Evolutionary conservation across 37 sponge, comb jelly and placozoan genomes (phyloP), one percentile per base, ranked within the genome.

Genomic region (Halisarca cf. caerulea): DNA sequence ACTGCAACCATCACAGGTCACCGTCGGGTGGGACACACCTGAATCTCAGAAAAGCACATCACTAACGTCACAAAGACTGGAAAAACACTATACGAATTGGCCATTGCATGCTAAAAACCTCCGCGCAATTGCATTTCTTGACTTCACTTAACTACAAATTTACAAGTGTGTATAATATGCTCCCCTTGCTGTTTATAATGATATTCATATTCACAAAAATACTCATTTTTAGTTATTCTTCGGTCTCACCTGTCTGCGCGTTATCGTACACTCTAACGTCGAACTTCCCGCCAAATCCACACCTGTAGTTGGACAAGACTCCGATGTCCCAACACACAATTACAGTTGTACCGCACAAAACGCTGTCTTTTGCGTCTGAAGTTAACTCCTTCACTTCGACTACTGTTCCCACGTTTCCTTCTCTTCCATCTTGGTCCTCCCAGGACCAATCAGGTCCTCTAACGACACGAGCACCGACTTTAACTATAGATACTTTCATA

Each of bases 391-490:
- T 47, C 51, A 47, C 51, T 80, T 91, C 92, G 20, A 85, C 95
- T 57, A 95, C 83, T 23, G 95, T 95, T n/a, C 95, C 95, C 9
- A 91, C 90, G 58, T 54, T 57, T 0, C 95, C 95, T 81, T 87
- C 92, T 30, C 95, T 92, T 61, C 95, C 92, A 60, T 95, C 95
- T 71, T 95, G 95, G 36, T 88, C 83, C 2, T 62, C 88, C 92
- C 95, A 95, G 59, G 83, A 84, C 95, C 95, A 95, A 78, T 95
- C 92, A 0, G 95, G 95, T 7, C 95, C 95, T 28, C 95, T 83
- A 28, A 95, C 92, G 20, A 95, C 95, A 59, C 95, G 87, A 8
- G 81, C 47, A 24, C 95, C 92, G 14, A 82, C 53, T 24, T 71
- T 36, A 15, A 78, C n/a, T n/a, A n/a, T n/a, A n/a, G n/a, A n/a